Conservation (phyloP, 2,888 invertebrate genomes). For the Antheraea assamensis region DNA sequence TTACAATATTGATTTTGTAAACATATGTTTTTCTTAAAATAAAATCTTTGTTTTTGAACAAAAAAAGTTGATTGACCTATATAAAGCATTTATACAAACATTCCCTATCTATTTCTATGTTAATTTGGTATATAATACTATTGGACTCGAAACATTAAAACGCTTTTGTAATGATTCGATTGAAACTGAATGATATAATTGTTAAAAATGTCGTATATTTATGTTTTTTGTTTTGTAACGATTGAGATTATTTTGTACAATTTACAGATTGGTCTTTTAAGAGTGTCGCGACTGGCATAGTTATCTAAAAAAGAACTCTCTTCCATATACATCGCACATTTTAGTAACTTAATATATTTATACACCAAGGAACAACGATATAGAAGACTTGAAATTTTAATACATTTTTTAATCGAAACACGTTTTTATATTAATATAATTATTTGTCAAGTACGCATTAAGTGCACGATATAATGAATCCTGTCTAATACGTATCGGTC, state of each 20-base stretch:
- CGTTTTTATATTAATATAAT: slow-evolving; percentile 4
- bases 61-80: neutral
- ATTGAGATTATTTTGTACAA: slow-evolving; percentile 39
- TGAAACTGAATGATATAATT: neutral
- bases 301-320: slow-evolving; percentile 57
- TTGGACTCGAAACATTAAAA: neutral
- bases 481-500: neutral
- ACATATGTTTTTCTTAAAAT: neutral
- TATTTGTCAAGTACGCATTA: slow-evolving; percentile 28
- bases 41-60: neutral
- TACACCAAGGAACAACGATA: slow-evolving; percentile 67
- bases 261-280: slow-evolving; percentile 82
- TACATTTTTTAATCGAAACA: slow-evolving; percentile 33
- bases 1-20: neutral
- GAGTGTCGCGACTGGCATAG: slow-evolving; percentile 76
- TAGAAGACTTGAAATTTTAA: slow-evolving; percentile 62
- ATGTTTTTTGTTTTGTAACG: slow-evolving; percentile 4
- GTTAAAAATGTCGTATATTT: slow-evolving; percentile 8
- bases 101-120: neutral
- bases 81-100: neutral
- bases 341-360: slow-evolving; percentile 43
- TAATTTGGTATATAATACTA: neutral
- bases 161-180: neutral
- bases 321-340: slow-evolving; percentile 49
- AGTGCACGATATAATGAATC: neutral